Conservation (phyloP, 2,113 vertebrate species). For the Xiphias gladius region DNA sequence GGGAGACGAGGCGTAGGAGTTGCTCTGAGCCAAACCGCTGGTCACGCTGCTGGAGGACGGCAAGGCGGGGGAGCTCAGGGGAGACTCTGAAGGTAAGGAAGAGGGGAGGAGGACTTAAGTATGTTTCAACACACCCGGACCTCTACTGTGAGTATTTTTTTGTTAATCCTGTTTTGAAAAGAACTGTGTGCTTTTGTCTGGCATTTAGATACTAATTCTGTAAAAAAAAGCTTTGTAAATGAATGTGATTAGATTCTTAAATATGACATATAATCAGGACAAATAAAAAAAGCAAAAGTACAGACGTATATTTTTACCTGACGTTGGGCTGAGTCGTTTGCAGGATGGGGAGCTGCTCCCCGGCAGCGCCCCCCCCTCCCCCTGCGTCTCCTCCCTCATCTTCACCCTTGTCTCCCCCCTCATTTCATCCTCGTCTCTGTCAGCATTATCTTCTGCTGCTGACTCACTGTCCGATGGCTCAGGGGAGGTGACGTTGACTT, state of each 20-base stretch:
- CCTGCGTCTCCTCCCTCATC: conserved; percentile 83
- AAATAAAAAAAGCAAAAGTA: background rate
- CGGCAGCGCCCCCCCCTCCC: conserved; percentile 82
- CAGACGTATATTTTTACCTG: conserved; percentile 85
- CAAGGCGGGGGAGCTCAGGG: conserved; percentile 83
- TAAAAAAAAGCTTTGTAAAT: background rate
- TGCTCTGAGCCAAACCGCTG: conserved; percentile 88
- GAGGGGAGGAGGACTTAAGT: conserved; percentile 13
- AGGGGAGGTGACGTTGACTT: conserved; percentile 93
- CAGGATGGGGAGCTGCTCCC: conserved; percentile 86
- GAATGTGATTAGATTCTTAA: background rate
- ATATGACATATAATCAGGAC: background rate
- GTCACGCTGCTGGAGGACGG: conserved; percentile 85
- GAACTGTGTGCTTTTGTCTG: background rate
- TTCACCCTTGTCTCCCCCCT: conserved; percentile 62
- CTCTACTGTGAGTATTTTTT: background rate
- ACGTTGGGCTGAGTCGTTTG: conserved; percentile 92
- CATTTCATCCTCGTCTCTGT: conserved; percentile 88
- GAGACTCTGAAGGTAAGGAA: conserved; percentile 88
- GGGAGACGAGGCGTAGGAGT: conserved; percentile 97
- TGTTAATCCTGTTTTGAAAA: background rate
- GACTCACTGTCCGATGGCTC: conserved; percentile 96
- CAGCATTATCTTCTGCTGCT: conserved; percentile 90
- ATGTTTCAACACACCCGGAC: background rate
- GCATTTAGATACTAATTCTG: background rate